A percentile compares a stretch with the other conserved stretches of the same genome.
Evolutionary conservation across 2,113 vertebrate genomes (phyloP).

Genomic region (Xyrauchen texanus): DNA sequence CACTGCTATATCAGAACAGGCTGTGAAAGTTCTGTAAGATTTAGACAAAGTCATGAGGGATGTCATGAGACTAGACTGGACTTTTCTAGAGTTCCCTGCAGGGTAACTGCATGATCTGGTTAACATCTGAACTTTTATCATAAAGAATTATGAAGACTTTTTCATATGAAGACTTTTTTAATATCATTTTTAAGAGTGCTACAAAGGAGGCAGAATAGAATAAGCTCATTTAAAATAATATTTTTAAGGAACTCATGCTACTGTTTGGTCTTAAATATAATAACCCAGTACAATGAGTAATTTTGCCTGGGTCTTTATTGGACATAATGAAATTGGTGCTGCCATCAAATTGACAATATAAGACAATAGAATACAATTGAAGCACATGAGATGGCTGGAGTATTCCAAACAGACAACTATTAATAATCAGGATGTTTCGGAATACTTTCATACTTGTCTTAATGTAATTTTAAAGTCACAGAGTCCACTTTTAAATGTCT

Average conservation of each 20-base stretch:
- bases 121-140: neutral
- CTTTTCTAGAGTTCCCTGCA: neutral
- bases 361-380: neutral
- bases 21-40: neutral
- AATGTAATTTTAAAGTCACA: too few species aligned
- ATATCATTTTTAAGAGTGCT: neutral
- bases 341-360: neutral
- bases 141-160: neutral
- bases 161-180: neutral
- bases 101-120: slow-evolving; percentile 27
- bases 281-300: neutral
- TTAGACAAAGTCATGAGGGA: slow-evolving; percentile 14
- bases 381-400: neutral
- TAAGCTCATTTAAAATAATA: slow-evolving; percentile 34
- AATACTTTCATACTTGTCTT: too few species aligned
- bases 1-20: too few species aligned
- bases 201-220: slow-evolving; percentile 37
- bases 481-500: too few species aligned
- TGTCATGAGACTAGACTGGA: slow-evolving; percentile 1
- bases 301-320: neutral
- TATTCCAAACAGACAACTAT: neutral
- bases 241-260: neutral
- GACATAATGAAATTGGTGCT: neutral
- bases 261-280: neutral
- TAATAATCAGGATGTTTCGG: too few species aligned